Conservation (phyloP, 1,140 invertebrate genomes). For the Calephelis nemesis region DNA sequence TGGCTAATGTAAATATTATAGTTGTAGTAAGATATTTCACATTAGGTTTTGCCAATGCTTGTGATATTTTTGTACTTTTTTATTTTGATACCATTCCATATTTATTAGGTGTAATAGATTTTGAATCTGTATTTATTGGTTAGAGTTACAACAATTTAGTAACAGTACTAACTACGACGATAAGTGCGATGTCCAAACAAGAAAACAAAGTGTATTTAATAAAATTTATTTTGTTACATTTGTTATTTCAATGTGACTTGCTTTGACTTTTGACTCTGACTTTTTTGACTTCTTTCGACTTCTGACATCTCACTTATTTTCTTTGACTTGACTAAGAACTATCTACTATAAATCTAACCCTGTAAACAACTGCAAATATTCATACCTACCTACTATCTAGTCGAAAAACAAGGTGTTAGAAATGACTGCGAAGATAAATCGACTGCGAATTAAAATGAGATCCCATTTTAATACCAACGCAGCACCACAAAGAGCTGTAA, state of each 20-base stretch:
- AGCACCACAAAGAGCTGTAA: no score
- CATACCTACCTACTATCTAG: no score
- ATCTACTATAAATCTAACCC: no score
- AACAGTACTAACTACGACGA: slow-evolving; percentile 50
- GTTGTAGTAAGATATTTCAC: slow-evolving; percentile 30
- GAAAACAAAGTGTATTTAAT: slow-evolving; percentile 50
- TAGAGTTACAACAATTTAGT: slow-evolving; percentile 39
- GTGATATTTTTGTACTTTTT: slow-evolving; percentile 38
- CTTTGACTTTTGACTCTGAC: slow-evolving; percentile 49
- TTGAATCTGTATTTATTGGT: slow-evolving; percentile 51
- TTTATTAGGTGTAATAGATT: slow-evolving; percentile 41
- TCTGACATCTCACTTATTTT: slow-evolving; percentile 26
- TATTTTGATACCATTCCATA: slow-evolving; percentile 36
- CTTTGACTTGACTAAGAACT: slow-evolving; percentile 35
- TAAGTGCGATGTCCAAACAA: slow-evolving; percentile 71
- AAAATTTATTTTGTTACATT: slow-evolving; percentile 53
- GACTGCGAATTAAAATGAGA: no score
- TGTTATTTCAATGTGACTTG: slow-evolving; percentile 52
- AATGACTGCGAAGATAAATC: neutral
- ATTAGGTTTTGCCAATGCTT: slow-evolving; percentile 27
- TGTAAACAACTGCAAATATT: no score
- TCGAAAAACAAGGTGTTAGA: no score
- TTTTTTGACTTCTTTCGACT: slow-evolving; percentile 39
- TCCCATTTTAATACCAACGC: no score
- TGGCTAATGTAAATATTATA: slow-evolving; percentile 37